Conservation (phyloP, 2,113 vertebrate species). For the Patagioenas fasciata region DNA sequence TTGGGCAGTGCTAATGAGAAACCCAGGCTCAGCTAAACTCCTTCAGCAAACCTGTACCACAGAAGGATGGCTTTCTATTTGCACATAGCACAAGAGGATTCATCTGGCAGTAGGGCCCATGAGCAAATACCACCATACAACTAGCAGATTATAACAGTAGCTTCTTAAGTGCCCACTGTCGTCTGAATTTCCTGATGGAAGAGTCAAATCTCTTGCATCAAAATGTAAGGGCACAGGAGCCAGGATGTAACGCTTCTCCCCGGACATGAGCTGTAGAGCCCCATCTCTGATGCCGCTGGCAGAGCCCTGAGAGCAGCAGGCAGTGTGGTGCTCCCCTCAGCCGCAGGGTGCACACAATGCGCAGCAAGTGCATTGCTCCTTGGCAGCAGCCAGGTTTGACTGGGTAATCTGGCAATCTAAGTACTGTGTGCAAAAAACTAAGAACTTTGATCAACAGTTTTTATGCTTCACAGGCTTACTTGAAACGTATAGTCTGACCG, state of each 20-base stretch:
- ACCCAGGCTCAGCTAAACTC: neutral
- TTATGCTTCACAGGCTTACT: neutral
- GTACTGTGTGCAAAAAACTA: neutral
- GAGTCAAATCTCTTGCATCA: neutral
- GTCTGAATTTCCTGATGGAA: neutral
- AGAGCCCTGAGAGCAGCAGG: neutral
- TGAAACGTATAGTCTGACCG: neutral
- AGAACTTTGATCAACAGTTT: neutral
- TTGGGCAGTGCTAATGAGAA: neutral
- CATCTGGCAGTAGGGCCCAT: neutral
- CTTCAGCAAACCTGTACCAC: neutral
- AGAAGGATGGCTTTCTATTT: neutral
- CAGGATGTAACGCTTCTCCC: neutral
- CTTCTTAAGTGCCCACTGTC: neutral
- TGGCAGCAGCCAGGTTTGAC: neutral
- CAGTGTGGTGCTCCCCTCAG: neutral
- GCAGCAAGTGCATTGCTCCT: neutral
- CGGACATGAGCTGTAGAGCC: fast-evolving
- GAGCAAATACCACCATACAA: neutral
- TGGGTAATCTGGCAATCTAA: neutral
- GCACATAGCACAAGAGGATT: neutral
- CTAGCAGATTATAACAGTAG: neutral
- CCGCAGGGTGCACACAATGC: neutral
- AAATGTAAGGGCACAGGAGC: neutral
- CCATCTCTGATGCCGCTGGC: neutral